These are phyloP conservation scores for Apistogramma diplotaenia DNA, from an alignment of 2,113 vertebrate species.

Conservation along the genomic window DNA sequence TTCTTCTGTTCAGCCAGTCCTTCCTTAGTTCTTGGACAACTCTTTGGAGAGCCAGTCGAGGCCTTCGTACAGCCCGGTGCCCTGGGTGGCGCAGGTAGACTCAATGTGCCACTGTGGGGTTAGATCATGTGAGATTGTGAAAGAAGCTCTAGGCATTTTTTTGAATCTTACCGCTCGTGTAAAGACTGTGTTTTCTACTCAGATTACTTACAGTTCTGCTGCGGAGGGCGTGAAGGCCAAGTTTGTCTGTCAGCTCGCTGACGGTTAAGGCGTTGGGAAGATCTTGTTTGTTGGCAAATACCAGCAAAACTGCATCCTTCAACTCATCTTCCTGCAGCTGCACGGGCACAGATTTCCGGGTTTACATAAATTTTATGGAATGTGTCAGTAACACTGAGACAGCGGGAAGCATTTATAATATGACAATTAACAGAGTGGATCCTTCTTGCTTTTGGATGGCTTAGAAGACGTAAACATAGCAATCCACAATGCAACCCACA, in stretches of 20 bases:
- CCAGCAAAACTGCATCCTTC: conserved; percentile 85
- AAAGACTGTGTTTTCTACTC: rapidly evolving
- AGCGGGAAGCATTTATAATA: neutral
- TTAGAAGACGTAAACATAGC: neutral
- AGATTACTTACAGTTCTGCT: conserved; percentile 80
- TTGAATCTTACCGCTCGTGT: neutral
- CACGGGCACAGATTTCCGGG: neutral
- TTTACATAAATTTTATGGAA: neutral
- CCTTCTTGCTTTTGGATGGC: rapidly evolving
- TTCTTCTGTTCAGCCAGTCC: neutral
- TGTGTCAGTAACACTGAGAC: neutral
- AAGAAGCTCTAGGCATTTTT: neutral
- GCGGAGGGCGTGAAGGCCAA: conserved; percentile 81
- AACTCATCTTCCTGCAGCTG: conserved; percentile 88
- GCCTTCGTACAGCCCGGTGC: conserved; percentile 88
- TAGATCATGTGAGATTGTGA: neutral
- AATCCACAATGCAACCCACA: no score
- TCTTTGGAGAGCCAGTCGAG: conserved; percentile 91
- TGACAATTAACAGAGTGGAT: no score
- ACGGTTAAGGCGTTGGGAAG: conserved; percentile 89
- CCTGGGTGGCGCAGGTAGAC: conserved; percentile 88
- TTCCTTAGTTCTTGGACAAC: conserved; percentile 79
- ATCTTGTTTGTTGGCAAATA: conserved; percentile 96
- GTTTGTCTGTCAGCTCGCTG: conserved; percentile 87
- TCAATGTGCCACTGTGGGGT: conserved; percentile 86